Percentiles rank a stretch among this genome's conserved stretches.
Evolutionary conservation across 2,888 invertebrate genomes (phyloP).

Genomic region (Euplexia lucipara): DNA sequence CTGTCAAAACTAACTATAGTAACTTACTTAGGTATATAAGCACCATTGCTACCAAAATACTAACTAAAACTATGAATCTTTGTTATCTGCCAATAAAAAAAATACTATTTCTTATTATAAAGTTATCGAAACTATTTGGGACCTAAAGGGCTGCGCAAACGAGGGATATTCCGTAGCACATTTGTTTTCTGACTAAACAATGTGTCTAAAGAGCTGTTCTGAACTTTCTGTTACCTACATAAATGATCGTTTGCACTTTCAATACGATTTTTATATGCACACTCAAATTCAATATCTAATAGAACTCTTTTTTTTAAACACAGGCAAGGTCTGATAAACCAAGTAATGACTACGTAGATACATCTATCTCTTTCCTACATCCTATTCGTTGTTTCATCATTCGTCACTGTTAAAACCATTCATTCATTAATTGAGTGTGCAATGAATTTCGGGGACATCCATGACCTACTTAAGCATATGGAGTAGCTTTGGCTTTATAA

Average conservation of each 20-base stretch:
- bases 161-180: background rate
- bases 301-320: constrained; percentile 10
- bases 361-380: constrained; percentile 51
- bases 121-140: no score
- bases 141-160: background rate
- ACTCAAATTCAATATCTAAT: no score
- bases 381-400: constrained; percentile 48
- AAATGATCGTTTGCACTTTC: background rate
- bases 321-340: constrained; percentile 30
- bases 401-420: constrained; percentile 68
- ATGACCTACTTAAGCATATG: constrained; percentile 72
- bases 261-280: no score
- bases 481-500: constrained; percentile 59
- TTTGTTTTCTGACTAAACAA: background rate
- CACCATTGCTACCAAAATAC: no score
- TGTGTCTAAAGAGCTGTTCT: background rate
- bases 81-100: no score
- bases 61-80: no score
- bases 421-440: constrained; percentile 74
- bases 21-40: no score
- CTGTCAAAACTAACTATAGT: no score
- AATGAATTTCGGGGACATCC: constrained; percentile 75
- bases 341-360: constrained; percentile 15
- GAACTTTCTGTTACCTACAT: background rate
- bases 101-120: no score